These are phyloP conservation scores for Nowickia ferox DNA, from an alignment of 2,888 invertebrate genomes.

Conservation along the genomic window DNA sequence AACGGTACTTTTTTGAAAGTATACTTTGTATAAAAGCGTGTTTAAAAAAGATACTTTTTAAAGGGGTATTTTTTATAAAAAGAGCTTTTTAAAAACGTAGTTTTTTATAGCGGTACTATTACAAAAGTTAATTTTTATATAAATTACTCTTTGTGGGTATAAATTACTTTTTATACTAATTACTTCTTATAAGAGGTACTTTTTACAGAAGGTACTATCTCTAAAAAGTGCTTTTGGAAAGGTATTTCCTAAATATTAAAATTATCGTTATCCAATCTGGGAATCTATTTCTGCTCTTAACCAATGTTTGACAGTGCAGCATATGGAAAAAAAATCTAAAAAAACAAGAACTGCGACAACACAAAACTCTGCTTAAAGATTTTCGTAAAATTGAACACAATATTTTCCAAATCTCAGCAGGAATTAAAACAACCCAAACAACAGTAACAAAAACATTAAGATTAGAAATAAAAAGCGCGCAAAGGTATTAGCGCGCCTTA, in stretches of 20 bases:
- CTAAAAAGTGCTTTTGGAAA: too few species aligned
- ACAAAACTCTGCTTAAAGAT: constrained; percentile 17
- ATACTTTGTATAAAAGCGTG: too few species aligned
- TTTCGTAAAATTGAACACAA: not conserved
- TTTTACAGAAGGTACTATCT: not conserved
- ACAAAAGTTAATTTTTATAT: too few species aligned
- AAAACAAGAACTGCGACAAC: not conserved
- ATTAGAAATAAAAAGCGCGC: not conserved
- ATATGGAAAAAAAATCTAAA: not conserved
- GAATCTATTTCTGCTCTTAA: not conserved
- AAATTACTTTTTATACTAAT: too few species aligned
- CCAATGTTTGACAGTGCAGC: constrained; percentile 19
- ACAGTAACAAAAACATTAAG: constrained; percentile 46
- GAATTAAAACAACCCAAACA: constrained; percentile 30
- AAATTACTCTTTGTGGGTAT: too few species aligned
- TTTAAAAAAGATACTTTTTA: not conserved
- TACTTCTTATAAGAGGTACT: not conserved
- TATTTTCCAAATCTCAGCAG: constrained; percentile 13
- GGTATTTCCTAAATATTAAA: too few species aligned
- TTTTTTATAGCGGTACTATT: too few species aligned
- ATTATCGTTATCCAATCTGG: too few species aligned
- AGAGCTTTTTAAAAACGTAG: not conserved
- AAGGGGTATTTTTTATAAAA: not conserved
- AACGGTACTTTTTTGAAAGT: too few species aligned
- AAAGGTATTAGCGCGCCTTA: constrained; percentile 62